These are phyloP conservation scores for Parapristionchus giblindavisi DNA, from an alignment of 2,888 invertebrate species.

Conservation along the genomic window DNA sequence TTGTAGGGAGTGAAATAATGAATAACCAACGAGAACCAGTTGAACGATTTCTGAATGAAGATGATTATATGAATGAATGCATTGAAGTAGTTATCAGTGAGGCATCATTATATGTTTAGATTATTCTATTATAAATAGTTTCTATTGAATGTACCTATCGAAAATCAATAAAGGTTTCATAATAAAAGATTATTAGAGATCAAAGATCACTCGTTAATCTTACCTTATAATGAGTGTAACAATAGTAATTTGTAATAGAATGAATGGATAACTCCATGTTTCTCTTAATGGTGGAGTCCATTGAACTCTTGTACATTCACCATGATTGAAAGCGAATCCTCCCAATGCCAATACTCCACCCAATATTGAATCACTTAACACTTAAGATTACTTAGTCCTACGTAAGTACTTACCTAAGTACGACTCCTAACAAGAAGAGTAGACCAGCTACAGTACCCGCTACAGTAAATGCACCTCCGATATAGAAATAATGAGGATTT, in stretches of 20 bases:
- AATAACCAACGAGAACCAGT: conserved; percentile 62
- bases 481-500: conserved; percentile 84
- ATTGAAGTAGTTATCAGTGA: no score
- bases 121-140: no score
- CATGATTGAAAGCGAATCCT: conserved; percentile 84
- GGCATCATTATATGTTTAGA: no score
- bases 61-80: not conserved
- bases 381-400: conserved; percentile 54
- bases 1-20: conserved; percentile 63
- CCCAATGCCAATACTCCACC: conserved; percentile 80
- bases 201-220: conserved; percentile 16
- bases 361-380: conserved; percentile 77
- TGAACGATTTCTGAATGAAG: conserved; percentile 43
- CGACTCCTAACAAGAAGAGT: conserved; percentile 76
- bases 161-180: conserved; percentile 7
- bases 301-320: conserved; percentile 83
- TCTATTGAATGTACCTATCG: no score
- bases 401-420: conserved; percentile 72
- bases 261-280: conserved; percentile 84
- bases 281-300: conserved; percentile 87
- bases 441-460: conserved; percentile 80
- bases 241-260: conserved; percentile 80
- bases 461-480: conserved; percentile 81
- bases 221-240: conserved; percentile 75
- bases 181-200: not conserved